Base-by-base conservation (phyloP, 2,113 vertebrate genomes). In the Percina caprodes region DNA sequence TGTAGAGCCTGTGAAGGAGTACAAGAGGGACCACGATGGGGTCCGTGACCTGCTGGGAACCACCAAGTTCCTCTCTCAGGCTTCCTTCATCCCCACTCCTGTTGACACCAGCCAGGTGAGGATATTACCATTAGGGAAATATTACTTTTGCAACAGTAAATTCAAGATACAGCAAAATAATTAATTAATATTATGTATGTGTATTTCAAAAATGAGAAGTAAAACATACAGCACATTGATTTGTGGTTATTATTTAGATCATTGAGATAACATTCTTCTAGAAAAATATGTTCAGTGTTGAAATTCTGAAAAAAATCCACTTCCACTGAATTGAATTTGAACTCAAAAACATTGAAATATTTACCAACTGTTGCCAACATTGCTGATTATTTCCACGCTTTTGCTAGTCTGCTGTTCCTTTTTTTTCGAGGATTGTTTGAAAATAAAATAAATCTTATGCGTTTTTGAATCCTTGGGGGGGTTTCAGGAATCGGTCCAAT, bases 1-100 rank as follows among this genome's bases (percentile, higher is more conserved):
- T 70, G 77, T 99, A 69, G 98, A 99, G 92, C 95, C 98, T 74
- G 97, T 99, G 83, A 99, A 99, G 93, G 98, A 98, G 80, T 99
- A 99, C 88, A 99, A 99, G 87, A 96, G 98, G 79, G 98, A 99
- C 89, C 86, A 91, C 3, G 96, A 97, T 18, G 97, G 96, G 35
- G 86, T 99, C 66, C 95, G 98, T 23, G 96, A 99, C 91, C 95
- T 99, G 73, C 77, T 99, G 94, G 98, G 98, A 76, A 99, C 97
- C 77, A 97, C 97, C 21, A 92, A 96, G 78, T 97, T 98, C 85
- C 96, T 99, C 9, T 98, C 98, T 0, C 97, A 99, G 91, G 96
- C 98, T 65, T 98, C 98, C 51, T 99, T 98, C 89, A 98, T 98
- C 78, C 98, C 98, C 49, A 96, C 94, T 52, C 98, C 98, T 63